Evolutionary conservation across 2,113 vertebrate species (phyloP).

Genomic region (Chloroceryle aenea): DNA sequence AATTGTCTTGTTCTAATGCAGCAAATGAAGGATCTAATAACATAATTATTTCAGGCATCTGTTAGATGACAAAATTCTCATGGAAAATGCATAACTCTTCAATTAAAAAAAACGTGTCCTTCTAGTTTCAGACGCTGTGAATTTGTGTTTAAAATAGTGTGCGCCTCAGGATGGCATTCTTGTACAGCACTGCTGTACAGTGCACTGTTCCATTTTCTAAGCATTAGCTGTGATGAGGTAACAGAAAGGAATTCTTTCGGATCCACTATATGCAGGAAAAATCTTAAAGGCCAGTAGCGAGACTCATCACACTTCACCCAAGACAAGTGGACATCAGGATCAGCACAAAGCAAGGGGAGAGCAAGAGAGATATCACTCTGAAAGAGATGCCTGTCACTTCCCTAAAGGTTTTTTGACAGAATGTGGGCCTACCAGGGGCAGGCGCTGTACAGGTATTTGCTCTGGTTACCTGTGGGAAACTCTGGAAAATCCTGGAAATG

Average conservation of each 20-base stretch:
- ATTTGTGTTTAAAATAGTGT: neutral
- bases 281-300: neutral
- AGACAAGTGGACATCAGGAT: neutral
- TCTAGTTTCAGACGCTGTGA: neutral
- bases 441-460: neutral
- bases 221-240: neutral
- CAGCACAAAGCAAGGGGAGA: neutral
- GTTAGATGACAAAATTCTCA: neutral
- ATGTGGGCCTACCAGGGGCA: neutral
- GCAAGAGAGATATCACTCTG: neutral
- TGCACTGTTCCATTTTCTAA: neutral
- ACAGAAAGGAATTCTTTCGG: neutral
- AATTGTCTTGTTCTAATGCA: neutral
- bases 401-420: neutral
- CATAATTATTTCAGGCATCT: neutral
- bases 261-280: neutral
- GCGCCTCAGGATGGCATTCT: neutral
- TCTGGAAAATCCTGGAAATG: neutral
- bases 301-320: neutral
- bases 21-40: neutral
- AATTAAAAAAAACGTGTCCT: neutral
- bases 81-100: neutral
- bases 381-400: neutral
- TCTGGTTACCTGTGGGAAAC: neutral
- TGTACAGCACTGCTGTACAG: neutral